Evolutionary conservation across 2,888 invertebrate genomes (phyloP), one percentile per base, ranked within the genome.

Genomic region (Drosophila dives): DNA sequence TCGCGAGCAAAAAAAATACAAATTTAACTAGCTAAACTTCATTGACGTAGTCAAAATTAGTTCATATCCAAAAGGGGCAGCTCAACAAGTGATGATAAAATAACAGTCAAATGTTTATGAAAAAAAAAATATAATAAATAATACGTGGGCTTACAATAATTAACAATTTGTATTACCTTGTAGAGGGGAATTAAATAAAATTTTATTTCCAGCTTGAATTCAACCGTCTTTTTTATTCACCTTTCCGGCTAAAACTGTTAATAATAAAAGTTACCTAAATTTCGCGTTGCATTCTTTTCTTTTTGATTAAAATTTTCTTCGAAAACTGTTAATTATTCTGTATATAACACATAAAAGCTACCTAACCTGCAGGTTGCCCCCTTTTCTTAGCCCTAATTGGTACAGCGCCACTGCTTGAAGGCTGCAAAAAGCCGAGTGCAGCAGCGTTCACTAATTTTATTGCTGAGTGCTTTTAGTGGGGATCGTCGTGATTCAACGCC

Each of bases 361-460:
- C 29, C 29, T 33, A 15, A 20, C 5, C 23, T 17, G 15, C 12
- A 38, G 7, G 23, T 17, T 36, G 48, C 34, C 34, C 17, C 15
- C 26, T 29, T 29, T n/a, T 6, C 11, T 32, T 20, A 3, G 4
- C 34, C 50, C 56, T 50, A n/a, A 11, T 36, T 32, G 8, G 5
- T n/a, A 26, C 10, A 40, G 17, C 54, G 69, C 34, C 72, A 50
- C 69, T 75, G 72, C 29, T 23, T 17, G 51, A 29, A 45, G 53
- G 54, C 66, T 55, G 42, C 56, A 59, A 67, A 72, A 66, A 72
- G 72, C 65, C 63, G 64, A 83, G 82, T 83, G 81, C 86, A 83
- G 80, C 80, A 83, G 83, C 77, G 86, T 86, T 86, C 84, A 88
- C 86, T 88, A 86, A 86, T 86, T 86, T 84, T 78, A 86, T 88